A percentile compares a stretch with the other conserved stretches of the same genome.
Conservation (phyloP, 2,797 vertebrate species). For the Notoglanidium macrostoma region DNA sequence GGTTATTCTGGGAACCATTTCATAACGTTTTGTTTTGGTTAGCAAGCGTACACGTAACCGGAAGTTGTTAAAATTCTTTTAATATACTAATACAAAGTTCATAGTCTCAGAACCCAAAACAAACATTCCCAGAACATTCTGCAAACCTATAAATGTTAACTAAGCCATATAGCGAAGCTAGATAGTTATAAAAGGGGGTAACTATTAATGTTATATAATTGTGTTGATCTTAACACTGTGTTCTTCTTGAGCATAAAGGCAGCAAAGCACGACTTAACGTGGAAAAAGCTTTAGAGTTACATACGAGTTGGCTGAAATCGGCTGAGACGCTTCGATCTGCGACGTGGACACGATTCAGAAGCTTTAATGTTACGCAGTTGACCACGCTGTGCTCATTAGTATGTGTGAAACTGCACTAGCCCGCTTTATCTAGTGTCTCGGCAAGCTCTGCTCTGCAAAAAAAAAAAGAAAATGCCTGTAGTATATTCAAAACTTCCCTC, state of each 20-base stretch:
- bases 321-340: neutral
- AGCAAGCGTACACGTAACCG: no score
- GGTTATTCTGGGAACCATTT: neutral
- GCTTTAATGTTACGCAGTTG: no score
- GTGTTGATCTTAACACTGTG: no score
- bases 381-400: neutral
- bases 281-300: neutral
- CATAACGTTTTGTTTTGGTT: neutral
- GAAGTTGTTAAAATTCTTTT: no score
- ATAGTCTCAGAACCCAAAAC: neutral
- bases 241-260: neutral
- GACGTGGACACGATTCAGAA: neutral
- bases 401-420: neutral
- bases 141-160: neutral
- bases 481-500: constrained; percentile 66
- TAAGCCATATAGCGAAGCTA: neutral
- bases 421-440: neutral
- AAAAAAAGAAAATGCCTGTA: constrained; percentile 61
- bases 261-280: neutral
- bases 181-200: neutral
- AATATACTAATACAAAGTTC: no score
- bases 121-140: neutral
- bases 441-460: neutral
- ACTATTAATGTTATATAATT: neutral
- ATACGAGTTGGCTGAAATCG: neutral